Base-by-base conservation (phyloP, 1,140 invertebrate species). In the Lepidurus packardi region DNA sequence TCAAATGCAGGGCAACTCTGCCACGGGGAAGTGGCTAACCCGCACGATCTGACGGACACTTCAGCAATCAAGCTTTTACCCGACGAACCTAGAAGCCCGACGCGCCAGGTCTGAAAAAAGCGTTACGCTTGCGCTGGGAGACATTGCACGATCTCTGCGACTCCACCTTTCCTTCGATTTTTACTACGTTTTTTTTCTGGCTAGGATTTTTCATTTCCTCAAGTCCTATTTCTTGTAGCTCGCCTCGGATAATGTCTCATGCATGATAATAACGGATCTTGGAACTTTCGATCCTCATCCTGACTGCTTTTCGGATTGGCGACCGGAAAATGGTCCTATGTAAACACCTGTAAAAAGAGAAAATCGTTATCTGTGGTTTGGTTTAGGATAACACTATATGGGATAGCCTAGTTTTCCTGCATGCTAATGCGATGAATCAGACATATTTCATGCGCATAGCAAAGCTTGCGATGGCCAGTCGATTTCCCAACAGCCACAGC, bases 41-140 rank as follows among this genome's bases (percentile, higher is more conserved):
- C 53, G 53, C 53, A n/a, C 53, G 21, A 13, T 65, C 53, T 65
- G 53, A 65, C 53, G 53, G 53, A 65, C 53, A 21, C 53, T 65
- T 7, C n/a, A 16, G 53, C 53, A 65, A n/a, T 65, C n/a, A n/a
- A 16, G 53, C 53, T 65, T 65, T 65, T 7, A 13, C 4, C 16
- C 21, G 13, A 7, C 21, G 53, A 21, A 7, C 21, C 6, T 7
- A 16, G 53, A 7, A 65, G 16, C 13, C 21, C 53, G 53, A 65
- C 53, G 53, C 53, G 53, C 53, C 53, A 65, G 6, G 13, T 65
- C 53, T 21, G 53, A 65, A 65, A 65, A 34, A 65, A 13, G 9
- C 53, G 16, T 9, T 7, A 65, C 53, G 53, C 53, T 65, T 65
- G 53, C 53, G 53, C 13, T 65, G 3, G 13, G 53, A 65, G 13